Conservation (phyloP, 23 tunicate genomes). For the Ciona savignyi region DNA sequence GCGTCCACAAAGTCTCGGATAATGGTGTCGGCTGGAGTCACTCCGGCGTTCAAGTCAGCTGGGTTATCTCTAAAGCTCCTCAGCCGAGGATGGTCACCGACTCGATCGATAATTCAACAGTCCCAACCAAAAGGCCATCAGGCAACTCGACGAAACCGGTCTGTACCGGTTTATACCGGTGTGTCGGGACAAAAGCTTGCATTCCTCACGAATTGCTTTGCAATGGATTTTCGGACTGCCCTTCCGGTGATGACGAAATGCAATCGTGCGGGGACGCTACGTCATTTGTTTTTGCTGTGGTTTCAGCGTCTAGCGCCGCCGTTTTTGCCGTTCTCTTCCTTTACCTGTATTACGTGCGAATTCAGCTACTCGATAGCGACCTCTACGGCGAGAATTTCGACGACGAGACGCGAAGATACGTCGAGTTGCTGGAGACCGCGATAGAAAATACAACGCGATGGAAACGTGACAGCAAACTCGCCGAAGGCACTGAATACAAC, state of each 20-base stretch:
- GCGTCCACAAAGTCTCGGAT: not conserved
- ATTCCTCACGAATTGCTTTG: conserved; percentile 5
- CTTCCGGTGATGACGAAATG: conserved; percentile 9
- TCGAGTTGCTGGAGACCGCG: conserved; percentile 26
- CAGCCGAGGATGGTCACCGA: not conserved
- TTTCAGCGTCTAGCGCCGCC: conserved; percentile 12
- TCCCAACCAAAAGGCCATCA: not conserved
- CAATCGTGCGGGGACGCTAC: conserved; percentile 41
- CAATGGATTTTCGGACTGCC: conserved; percentile 12
- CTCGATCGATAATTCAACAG: not conserved
- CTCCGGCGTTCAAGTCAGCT: not conserved
- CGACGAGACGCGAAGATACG: conserved; percentile 12
- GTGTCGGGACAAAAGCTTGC: conserved; percentile 1
- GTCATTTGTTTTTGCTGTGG: conserved; percentile 27
- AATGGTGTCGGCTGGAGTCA: conserved; percentile 7
- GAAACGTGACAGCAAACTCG: not conserved
- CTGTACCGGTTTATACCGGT: not conserved
- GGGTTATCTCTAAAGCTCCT: not conserved
- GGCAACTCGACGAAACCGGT: not conserved
- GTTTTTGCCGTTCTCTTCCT: conserved; percentile 34
- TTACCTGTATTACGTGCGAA: conserved; percentile 34
- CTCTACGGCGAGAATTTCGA: conserved; percentile 17
- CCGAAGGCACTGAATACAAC: not conserved
- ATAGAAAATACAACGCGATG: conserved; percentile 15
- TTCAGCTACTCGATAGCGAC: conserved; percentile 18